phyloP scores from a whole-genome alignment of 2,797 vertebrate genomes.

The Alectoris magna region DNA sequence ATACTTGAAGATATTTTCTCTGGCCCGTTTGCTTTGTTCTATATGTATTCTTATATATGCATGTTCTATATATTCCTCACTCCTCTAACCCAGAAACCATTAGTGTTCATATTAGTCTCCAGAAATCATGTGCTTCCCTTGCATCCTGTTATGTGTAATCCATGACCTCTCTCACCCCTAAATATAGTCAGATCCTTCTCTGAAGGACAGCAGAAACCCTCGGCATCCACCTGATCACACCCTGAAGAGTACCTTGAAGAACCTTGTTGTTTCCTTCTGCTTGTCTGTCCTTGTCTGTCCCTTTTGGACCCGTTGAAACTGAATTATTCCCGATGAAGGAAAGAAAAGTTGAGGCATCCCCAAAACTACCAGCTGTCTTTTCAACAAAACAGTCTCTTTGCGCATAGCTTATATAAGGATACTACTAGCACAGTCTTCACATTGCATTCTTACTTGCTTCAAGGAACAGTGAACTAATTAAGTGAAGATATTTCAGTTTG shows the following conservation, averaged over 20 bases:
- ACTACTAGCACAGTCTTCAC: not conserved
- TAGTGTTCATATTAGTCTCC: not conserved
- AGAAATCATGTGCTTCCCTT: not conserved
- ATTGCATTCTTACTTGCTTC: slow-evolving; percentile 45
- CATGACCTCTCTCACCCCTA: not conserved
- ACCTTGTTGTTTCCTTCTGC: not conserved
- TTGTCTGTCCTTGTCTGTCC: not conserved
- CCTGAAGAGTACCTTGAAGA: not conserved
- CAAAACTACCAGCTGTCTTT: not conserved
- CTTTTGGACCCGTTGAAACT: not conserved
- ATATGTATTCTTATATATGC: no score
- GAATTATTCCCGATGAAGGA: not conserved
- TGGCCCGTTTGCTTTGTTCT: not conserved
- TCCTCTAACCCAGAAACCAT: not conserved
- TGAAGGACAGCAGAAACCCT: not conserved
- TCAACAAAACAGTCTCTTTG: slow-evolving; percentile 15
- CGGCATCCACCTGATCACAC: not conserved
- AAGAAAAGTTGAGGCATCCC: slow-evolving; percentile 4
- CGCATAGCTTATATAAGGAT: not conserved
- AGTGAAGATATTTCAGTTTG: slow-evolving; percentile 45
- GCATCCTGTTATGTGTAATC: not conserved
- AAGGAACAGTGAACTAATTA: slow-evolving; percentile 20
- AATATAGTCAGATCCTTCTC: not conserved
- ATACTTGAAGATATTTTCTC: not conserved
- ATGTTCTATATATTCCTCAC: not conserved